phyloP scores from a whole-genome alignment of 2,797 vertebrate species.

The Miichthys miiuy region DNA sequence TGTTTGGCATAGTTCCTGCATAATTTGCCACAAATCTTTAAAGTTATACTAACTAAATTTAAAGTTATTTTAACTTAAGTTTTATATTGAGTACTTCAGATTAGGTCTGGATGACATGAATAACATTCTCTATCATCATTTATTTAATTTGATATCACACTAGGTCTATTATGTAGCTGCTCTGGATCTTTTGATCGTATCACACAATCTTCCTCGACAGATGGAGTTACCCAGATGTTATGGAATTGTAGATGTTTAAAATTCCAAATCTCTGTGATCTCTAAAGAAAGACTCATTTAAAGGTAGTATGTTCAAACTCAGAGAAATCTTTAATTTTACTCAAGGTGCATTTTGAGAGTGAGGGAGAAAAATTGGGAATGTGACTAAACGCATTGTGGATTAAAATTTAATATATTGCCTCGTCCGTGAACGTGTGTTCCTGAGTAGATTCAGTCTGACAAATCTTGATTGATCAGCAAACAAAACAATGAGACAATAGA shows the following conservation, averaged over 20 bases:
- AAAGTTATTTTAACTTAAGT: not conserved
- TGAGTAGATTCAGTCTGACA: no score
- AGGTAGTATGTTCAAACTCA: no score
- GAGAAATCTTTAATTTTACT: no score
- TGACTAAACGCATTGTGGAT: no score
- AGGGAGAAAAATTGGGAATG: no score
- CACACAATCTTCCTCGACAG: not conserved
- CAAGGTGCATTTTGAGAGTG: no score
- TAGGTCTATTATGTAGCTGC: conserved; percentile 2
- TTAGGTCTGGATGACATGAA: not conserved
- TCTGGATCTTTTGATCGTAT: not conserved
- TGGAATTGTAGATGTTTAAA: not conserved
- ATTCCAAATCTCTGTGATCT: not conserved
- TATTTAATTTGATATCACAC: not conserved
- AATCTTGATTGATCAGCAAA: no score
- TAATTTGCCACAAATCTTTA: not conserved
- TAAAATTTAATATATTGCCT: no score
- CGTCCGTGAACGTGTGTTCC: no score
- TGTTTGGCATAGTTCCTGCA: not conserved
- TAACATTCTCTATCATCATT: not conserved
- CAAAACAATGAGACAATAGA: no score
- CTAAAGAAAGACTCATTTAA: not conserved
- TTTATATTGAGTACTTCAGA: not conserved
- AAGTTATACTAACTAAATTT: not conserved
- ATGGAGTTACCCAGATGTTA: conserved; percentile 5